Evolutionary conservation across 2,888 invertebrate genomes (phyloP).

Genomic region (Drosophila robusta): DNA sequence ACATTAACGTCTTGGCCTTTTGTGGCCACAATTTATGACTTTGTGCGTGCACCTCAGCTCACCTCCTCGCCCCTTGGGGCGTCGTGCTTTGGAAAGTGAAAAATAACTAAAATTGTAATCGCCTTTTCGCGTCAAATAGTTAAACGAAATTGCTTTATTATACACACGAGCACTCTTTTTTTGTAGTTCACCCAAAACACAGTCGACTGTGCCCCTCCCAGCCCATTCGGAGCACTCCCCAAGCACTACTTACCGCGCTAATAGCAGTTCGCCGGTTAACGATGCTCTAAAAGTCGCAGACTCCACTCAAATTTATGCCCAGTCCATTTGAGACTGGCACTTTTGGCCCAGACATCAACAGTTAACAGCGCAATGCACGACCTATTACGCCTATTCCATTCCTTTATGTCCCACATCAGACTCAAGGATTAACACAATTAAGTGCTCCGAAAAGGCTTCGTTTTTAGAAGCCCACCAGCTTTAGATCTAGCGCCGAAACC

Average conservation of each 20-base stretch:
- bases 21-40: conserved; percentile 78
- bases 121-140: conserved; percentile 76
- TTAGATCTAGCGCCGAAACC: too few species aligned
- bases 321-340: conserved; percentile 1
- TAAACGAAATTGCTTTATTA: conserved; percentile 75
- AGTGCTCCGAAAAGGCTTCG: too few species aligned
- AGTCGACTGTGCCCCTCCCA: too few species aligned
- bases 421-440: conserved; percentile 1
- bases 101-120: conserved; percentile 79
- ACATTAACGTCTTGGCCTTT: conserved; percentile 80
- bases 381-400: conserved; percentile 4
- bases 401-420: conserved; percentile 19
- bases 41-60: conserved; percentile 51
- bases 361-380: background rate
- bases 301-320: conserved; percentile 23
- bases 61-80: conserved; percentile 7
- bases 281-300: conserved; percentile 34
- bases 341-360: conserved; percentile 17
- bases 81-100: conserved; percentile 73
- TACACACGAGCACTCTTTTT: conserved; percentile 10
- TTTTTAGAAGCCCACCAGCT: too few species aligned
- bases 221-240: background rate
- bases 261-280: conserved; percentile 11
- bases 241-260: background rate
- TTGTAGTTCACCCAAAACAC: conserved; percentile 16